Percentiles rank a stretch among this genome's conserved stretches.
Evolutionary conservation across 2,888 invertebrate species (phyloP).

Genomic region (Apamea anceps): DNA sequence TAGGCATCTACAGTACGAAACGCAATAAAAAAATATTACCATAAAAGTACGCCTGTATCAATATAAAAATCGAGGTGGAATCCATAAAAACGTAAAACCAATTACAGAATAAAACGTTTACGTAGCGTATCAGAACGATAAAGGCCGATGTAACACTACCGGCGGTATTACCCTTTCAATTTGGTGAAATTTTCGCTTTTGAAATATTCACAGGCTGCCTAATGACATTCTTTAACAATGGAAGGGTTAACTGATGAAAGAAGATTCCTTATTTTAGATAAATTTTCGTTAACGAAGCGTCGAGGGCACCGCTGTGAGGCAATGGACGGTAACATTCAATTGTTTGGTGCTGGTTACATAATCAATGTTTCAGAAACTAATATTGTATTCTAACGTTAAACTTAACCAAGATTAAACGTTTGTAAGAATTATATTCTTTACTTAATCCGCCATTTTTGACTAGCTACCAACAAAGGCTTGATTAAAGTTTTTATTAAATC

Average conservation of each 20-base stretch:
- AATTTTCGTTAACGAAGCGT: conserved; percentile 46
- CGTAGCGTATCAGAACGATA: conserved; percentile 59
- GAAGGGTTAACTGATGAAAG: conserved; percentile 55
- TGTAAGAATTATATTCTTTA: background rate
- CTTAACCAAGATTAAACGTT: background rate
- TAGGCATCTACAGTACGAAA: conserved; percentile 5
- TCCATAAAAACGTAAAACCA: conserved; percentile 67
- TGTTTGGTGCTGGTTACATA: conserved; percentile 46
- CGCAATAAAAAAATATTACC: conserved; percentile 42
- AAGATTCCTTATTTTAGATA: conserved; percentile 60
- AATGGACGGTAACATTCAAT: conserved; percentile 52
- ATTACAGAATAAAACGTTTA: conserved; percentile 63
- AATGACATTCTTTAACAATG: conserved; percentile 62
- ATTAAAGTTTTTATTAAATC: conserved; percentile 3
- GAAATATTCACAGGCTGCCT: conserved; percentile 66
- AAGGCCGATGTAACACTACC: conserved; percentile 51
- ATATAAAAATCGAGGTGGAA: conserved; percentile 46
- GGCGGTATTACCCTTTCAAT: conserved; percentile 34
- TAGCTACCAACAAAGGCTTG: background rate
- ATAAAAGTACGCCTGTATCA: conserved; percentile 38
- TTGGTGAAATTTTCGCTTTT: conserved; percentile 64
- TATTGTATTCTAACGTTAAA: conserved; percentile 15
- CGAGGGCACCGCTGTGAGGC: conserved; percentile 25
- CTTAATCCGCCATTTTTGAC: background rate
- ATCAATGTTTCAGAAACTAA: conserved; percentile 40